Base-by-base conservation (phyloP, 2,797 vertebrate genomes). In the Urocyon cinereoargenteus region DNA sequence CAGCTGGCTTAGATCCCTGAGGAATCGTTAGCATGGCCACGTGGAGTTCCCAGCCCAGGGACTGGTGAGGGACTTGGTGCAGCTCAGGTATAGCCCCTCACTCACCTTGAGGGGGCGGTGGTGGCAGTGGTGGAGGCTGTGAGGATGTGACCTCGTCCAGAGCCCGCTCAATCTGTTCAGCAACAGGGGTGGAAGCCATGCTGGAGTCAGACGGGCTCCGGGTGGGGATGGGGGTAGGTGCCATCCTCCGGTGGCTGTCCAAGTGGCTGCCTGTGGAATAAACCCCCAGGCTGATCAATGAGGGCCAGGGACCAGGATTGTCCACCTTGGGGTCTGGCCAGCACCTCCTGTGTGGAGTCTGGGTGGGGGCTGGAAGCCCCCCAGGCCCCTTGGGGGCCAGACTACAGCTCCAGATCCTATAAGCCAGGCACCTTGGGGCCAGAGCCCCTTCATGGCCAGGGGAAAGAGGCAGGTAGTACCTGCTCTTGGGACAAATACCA, bases 201-300 rank as follows among this genome's bases (percentile, higher is more conserved):
- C 98, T 99, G 96, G 98, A 86, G 94, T 99, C 98, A 6, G 98
- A 98, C 45, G 99, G 98, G 98, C 99, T 99, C 96, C 98, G 98
- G 97, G 98, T 97, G 34, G 93, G 98, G 82, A 98, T 98, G 51
- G 91, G 98, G 59, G 98, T 98, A 1, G 98, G 98, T 1, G 97
- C 98, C 98, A 98, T 98, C 98, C 98, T 99, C 98, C 99, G 98
- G 98, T 98, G 99, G 72, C 98, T 98, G 90, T 99, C 99, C 92
- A 98, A 98, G 97, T 99, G 99, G 98, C 98, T 98, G 98, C 99
- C 99, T 99, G 97, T 10, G 0, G 96, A 98, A 97, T 96, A 98
- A 97, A 97, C 15, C 90, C 96, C 96, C 49, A 96, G 40, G 13
- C 55, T 70, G 61, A 61, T 97, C 84, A 96, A 45, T 2, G 73